Percentiles rank a stretch among this genome's conserved stretches.
These are phyloP conservation scores for Chrysopilus asiliformis DNA, from an alignment of 2,888 invertebrate genomes.

Conservation along the genomic window DNA sequence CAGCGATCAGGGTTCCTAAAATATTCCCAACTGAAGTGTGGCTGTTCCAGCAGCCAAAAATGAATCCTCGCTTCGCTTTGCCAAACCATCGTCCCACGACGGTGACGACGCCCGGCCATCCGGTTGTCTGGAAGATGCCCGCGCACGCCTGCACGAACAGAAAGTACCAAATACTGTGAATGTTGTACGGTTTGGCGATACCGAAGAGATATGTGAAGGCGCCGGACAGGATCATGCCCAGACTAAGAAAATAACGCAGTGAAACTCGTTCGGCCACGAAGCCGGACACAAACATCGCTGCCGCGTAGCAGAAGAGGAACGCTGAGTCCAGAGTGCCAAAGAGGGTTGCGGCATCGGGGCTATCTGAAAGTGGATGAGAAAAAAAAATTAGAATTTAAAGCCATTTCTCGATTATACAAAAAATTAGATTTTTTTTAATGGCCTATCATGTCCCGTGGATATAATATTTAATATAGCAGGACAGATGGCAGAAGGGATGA, in stretches of 20 bases:
- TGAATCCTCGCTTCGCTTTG: conserved; percentile 74
- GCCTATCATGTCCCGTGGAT: not conserved
- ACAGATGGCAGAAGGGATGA: too few species aligned
- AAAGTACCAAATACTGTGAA: conserved; percentile 74
- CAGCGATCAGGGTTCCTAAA: conserved; percentile 77
- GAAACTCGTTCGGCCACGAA: conserved; percentile 87
- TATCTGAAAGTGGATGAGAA: conserved; percentile 39
- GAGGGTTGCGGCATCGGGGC: conserved; percentile 55
- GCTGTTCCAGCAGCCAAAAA: conserved; percentile 95
- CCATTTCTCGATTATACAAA: not conserved
- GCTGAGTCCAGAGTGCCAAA: conserved; percentile 82
- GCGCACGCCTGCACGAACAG: conserved; percentile 72
- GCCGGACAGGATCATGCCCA: conserved; percentile 84
- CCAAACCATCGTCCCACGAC: conserved; percentile 97
- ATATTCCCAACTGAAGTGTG: conserved; percentile 95
- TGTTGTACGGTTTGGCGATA: conserved; percentile 61
- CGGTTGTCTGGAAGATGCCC: conserved; percentile 83
- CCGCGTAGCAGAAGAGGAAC: conserved; percentile 83
- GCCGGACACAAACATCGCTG: conserved; percentile 83
- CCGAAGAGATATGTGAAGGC: conserved; percentile 81
- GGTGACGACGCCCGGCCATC: conserved; percentile 92
- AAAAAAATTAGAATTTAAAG: too few species aligned
- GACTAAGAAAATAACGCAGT: conserved; percentile 74
- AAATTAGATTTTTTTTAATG: conserved; percentile 1
- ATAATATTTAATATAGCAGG: too few species aligned